These are phyloP conservation scores for Myopa testacea DNA, from an alignment of 2,888 invertebrate genomes.

Conservation along the genomic window DNA sequence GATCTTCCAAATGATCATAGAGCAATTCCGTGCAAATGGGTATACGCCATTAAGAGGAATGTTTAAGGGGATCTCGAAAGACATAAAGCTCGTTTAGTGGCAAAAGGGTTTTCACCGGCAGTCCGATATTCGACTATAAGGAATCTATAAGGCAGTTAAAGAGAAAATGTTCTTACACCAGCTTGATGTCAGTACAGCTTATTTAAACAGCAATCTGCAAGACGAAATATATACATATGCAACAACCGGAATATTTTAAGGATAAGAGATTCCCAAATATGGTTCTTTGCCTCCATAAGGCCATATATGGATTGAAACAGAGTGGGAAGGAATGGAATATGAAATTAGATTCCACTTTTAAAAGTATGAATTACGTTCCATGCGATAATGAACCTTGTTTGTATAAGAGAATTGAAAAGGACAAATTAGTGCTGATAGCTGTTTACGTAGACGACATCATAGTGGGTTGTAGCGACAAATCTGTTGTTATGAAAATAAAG, in stretches of 20 bases:
- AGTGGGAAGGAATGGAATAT: too few species aligned
- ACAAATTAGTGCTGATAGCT: constrained; percentile 21
- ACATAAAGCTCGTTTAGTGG: too few species aligned
- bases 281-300: too few species aligned
- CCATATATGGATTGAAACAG: too few species aligned
- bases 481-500: too few species aligned
- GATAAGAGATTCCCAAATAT: too few species aligned
- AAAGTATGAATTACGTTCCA: constrained; percentile 17
- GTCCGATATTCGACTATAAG: too few species aligned
- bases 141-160: too few species aligned
- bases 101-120: too few species aligned
- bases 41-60: too few species aligned
- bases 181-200: constrained; percentile 30
- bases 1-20: constrained; percentile 17
- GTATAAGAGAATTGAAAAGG: neutral
- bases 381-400: constrained; percentile 44
- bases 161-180: neutral
- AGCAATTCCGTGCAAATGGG: neutral
- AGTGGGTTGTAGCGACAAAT: constrained; percentile 29
- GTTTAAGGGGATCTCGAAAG: too few species aligned
- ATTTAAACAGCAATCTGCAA: constrained; percentile 38
- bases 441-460: constrained; percentile 43
- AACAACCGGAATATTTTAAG: constrained; percentile 27
- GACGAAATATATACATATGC: constrained; percentile 37
- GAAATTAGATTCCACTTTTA: neutral